phyloP scores from a whole-genome alignment of 1,140 invertebrate genomes.

The Leptinotarsa texana region DNA sequence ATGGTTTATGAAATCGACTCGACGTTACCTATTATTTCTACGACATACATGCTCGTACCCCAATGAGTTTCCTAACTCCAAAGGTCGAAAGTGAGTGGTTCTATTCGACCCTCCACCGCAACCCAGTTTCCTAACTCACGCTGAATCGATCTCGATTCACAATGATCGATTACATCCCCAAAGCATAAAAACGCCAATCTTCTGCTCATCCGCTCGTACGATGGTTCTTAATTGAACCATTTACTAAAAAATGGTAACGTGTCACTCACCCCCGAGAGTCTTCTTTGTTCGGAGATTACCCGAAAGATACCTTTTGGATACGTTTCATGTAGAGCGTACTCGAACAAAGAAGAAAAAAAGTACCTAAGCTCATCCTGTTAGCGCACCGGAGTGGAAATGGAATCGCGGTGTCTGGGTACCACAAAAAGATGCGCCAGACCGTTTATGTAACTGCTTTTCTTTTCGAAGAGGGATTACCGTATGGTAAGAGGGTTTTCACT shows the following conservation, averaged over 20 bases:
- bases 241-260: constrained; percentile 11
- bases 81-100: no score
- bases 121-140: no score
- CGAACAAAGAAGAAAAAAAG: constrained; percentile 36
- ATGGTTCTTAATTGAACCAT: neutral
- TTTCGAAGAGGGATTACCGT: constrained; percentile 1
- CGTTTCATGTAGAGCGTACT: constrained; percentile 17
- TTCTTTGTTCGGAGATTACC: constrained; percentile 21
- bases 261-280: neutral
- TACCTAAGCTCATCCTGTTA: constrained; percentile 37
- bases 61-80: no score
- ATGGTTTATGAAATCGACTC: no score
- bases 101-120: no score
- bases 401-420: constrained; percentile 38
- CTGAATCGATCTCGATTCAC: no score
- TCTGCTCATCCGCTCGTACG: neutral
- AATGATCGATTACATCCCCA: no score
- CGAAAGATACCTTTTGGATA: constrained; percentile 17
- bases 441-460: constrained; percentile 22
- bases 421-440: constrained; percentile 10
- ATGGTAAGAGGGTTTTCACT: neutral
- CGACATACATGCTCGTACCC: no score
- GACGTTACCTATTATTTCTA: no score
- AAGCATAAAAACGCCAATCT: neutral
- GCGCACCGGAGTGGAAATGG: constrained; percentile 37